Evolutionary conservation across 2,113 vertebrate species (phyloP), one percentile per base, ranked within the genome.

Genomic region (Xyrauchen texanus): DNA sequence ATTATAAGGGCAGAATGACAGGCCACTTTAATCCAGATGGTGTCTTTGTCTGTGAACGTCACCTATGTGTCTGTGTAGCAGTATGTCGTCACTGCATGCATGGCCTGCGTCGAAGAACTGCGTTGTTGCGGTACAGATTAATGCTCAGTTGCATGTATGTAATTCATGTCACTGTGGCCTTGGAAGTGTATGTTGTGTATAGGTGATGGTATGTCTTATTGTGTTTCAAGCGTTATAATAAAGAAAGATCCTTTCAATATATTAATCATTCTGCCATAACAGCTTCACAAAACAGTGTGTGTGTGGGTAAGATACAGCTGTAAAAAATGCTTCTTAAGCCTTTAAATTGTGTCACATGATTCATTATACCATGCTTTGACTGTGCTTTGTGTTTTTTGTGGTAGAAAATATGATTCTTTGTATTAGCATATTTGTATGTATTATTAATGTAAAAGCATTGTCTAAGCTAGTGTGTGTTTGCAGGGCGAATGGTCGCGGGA

Each of bases 401-500:
- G 67, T 74, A 81, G 82, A 77, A 73, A 16, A 34, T 34, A 34
- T 34, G 21, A 34, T 34, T 34, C 3, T 34, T 34, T 34, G 21
- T 34, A 34, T 34, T 34, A 34, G 21, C 3, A 34, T 34, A 34
- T 34, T 34, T 34, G 21, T 34, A 34, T 34, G 21, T 34, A 34
- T 34, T 34, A 34, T 34, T 34, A 34, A 34, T 34, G 21, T 34
- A 34, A 34, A 34, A 34, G 21, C 21, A 34, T 34, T 34, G 21
- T 34, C 21, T 34, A 34, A 74, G 11, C 2, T 10, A 9, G 6
- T 74, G 3, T 63, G 8, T 76, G 46, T 49, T 79, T 83, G 51
- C 92, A 96, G 95, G 95, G 81, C 93, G 95, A 64, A 96, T 96
- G 95, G 94, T 92, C 68, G 94, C 95, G 34, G 94, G 95, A 51